A percentile compares a stretch with the other conserved stretches of the same genome.
Conservation (phyloP, 2,113 vertebrate genomes). For the Columbina picui region DNA sequence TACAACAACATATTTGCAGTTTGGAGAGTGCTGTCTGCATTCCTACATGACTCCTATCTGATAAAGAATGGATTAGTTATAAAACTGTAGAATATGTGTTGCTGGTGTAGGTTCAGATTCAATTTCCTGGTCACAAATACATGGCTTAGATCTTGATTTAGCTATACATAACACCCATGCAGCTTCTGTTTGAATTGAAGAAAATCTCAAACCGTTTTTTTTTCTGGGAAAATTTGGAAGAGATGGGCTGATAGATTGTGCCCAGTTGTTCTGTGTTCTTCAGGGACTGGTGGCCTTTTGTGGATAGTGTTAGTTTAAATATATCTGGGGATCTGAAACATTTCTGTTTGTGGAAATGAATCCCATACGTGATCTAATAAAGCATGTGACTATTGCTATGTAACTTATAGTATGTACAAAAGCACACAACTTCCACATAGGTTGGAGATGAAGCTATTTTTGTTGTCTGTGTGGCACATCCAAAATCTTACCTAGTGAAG, state of each 20-base stretch:
- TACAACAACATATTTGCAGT: not conserved
- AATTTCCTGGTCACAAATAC: not conserved
- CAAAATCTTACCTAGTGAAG: not conserved
- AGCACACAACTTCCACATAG: not conserved
- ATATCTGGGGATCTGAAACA: not conserved
- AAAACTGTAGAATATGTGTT: not conserved
- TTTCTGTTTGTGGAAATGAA: not conserved
- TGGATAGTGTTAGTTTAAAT: not conserved
- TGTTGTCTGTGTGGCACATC: fast-evolving
- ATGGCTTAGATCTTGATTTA: not conserved
- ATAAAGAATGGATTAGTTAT: not conserved
- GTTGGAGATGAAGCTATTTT: fast-evolving
- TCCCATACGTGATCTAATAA: not conserved
- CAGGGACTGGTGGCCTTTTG: not conserved
- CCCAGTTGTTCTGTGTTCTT: not conserved
- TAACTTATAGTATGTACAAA: not conserved
- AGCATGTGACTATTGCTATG: not conserved
- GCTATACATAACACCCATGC: not conserved
- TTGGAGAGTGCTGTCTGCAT: not conserved
- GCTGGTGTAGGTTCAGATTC: not conserved
- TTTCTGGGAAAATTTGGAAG: not conserved
- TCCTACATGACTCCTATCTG: not conserved
- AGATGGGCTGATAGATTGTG: not conserved
- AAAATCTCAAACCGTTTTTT: not conserved
- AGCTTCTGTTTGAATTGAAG: not conserved